Percentiles rank a stretch among this genome's conserved stretches.
Conservation (phyloP, 2,797 vertebrate genomes). For the Schizopygopsis pylzovi region DNA sequence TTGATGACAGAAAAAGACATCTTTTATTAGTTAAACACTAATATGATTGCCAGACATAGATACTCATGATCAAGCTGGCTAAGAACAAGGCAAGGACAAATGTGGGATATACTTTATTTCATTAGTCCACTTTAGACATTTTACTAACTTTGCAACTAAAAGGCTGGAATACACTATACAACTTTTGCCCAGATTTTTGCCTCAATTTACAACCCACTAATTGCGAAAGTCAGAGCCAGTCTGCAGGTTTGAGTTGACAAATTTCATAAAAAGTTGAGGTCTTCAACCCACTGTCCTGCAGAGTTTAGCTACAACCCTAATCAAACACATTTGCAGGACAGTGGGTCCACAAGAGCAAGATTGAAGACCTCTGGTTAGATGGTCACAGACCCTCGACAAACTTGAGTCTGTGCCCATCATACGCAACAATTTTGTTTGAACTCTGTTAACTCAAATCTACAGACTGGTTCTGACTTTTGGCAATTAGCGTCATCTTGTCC, state of each 20-base stretch:
- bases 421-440: no score
- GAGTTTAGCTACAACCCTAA: not conserved
- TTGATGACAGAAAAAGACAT: conserved; percentile 62
- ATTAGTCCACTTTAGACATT: not conserved
- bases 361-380: not conserved
- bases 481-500: not conserved
- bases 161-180: not conserved
- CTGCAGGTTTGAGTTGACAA: not conserved
- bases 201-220: not conserved
- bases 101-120: not conserved
- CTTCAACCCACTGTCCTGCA: not conserved
- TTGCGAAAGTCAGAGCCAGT: not conserved
- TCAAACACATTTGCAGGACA: not conserved
- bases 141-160: not conserved
- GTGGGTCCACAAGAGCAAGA: not conserved
- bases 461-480: not conserved
- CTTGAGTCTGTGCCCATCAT: no score
- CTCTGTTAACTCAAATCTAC: not conserved
- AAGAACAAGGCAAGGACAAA: not conserved
- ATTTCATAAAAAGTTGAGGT: no score
- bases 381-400: not conserved
- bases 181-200: no score
- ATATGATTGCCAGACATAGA: no score
- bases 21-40: no score
- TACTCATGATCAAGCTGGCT: no score